Base-by-base conservation (phyloP, 2,888 invertebrate species). In the Spilarctia lutea region DNA sequence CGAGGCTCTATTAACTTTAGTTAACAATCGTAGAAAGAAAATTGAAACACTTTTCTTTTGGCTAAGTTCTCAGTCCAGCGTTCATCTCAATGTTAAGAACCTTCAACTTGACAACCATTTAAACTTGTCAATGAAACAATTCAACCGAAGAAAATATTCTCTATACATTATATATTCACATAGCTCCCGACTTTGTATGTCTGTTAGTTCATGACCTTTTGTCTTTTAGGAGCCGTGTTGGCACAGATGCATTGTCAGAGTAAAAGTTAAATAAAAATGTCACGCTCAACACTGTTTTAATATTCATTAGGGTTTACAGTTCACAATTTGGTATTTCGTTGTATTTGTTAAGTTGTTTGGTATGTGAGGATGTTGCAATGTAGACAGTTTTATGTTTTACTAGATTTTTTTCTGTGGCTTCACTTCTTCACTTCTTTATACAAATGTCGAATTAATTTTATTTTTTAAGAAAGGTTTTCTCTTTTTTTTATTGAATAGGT, bases 221-320 rank as follows among this genome's bases (percentile, higher is more conserved):
- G 86, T 86, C 33, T 63, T 60, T 8, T 35, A 75, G 73, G 35
- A 33, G 39, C 52, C 79, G 65, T 92, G 89, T 94, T 92, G 91
- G 93, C 91, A 91, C 93, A 94, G 93, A 89, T 94, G 93, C 85
- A 83, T 88, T 89, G 88, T 88, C 81, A 79, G 2, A 24, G 84
- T 81, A 85, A 87, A 86, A 88, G 87, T 90, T 89, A 92, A 93
- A 92, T 91, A 92, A 90, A 90, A 90, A 89, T 89, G 90, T 91
- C 89, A 89, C 89, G 90, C 80, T 81, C 73, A 76, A 86, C 76
- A 79, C 65, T 42, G 77, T 88, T 63, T 90, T 84, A 89, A 91
- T 92, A 93, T 92, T 91, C 91, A 91, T 88, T 83, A 87, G 82
- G 77, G 81, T 81, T 86, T 79, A 84, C 86, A 89, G 89, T 92